phyloP scores from a whole-genome alignment of 2,888 invertebrate genomes.

The Neoascia interrupta region DNA sequence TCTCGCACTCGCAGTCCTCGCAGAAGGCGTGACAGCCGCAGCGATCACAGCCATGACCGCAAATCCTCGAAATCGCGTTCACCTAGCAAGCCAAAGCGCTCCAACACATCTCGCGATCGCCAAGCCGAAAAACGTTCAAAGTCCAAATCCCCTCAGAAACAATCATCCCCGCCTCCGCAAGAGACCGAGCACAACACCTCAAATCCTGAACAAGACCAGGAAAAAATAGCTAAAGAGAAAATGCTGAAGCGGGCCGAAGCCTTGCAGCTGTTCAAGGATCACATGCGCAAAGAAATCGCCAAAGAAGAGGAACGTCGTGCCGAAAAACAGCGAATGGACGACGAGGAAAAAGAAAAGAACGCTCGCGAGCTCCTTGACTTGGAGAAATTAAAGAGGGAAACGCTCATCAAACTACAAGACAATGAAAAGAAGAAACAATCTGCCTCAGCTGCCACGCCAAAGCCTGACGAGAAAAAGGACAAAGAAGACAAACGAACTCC shows the following conservation, averaged over 20 bases:
- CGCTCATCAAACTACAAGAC: constrained; percentile 77
- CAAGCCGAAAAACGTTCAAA: constrained; percentile 37
- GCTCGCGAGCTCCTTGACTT: constrained; percentile 77
- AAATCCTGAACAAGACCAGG: constrained; percentile 72
- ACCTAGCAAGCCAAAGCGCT: constrained; percentile 59
- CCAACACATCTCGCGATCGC: constrained; percentile 53
- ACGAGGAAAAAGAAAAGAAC: constrained; percentile 77
- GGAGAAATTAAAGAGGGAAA: constrained; percentile 78
- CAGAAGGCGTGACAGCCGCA: constrained; percentile 66
- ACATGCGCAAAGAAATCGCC: constrained; percentile 82
- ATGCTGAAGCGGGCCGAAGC: constrained; percentile 80
- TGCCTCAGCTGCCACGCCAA: constrained; percentile 67
- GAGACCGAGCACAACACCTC: constrained; percentile 40
- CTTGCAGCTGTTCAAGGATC: constrained; percentile 81
- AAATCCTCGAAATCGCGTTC: constrained; percentile 72
- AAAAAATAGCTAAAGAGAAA: constrained; percentile 78
- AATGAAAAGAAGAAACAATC: constrained; percentile 74
- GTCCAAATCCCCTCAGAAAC: constrained; percentile 48
- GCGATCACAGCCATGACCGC: constrained; percentile 70
- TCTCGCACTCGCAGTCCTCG: constrained; percentile 61
- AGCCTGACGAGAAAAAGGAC: constrained; percentile 48
- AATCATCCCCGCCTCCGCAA: constrained; percentile 52
- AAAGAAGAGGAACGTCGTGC: constrained; percentile 82
- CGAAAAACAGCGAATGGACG: constrained; percentile 79
- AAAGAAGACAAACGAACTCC: constrained; percentile 62